Base-by-base conservation (phyloP, 2,888 invertebrate genomes). In the Incurvaria masculella region DNA sequence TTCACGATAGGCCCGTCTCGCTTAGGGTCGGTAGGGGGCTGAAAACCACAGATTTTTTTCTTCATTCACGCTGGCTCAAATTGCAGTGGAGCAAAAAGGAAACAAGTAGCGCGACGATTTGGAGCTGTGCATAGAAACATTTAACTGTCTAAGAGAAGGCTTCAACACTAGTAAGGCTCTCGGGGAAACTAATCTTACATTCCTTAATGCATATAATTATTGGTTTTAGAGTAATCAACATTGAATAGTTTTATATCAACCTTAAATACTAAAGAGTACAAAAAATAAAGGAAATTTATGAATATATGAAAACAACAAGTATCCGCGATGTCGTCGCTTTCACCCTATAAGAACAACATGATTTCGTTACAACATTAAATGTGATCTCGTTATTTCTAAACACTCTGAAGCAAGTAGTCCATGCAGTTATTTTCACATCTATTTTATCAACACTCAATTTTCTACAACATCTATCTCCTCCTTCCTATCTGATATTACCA, bases 221-320 rank as follows among this genome's bases (percentile, higher is more conserved):
- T 70, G 73, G 73, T 73, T 75, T 74, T 72, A 75, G 72, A 76
- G 71, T 75, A 69, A 73, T 75, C 73, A 78, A 78, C 78, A 76
- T 76, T 75, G 73, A 76, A 78, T 78, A 78, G 73, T 74, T 72
- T 69, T 72, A 72, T 72, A 72, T 76, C 73, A 75, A 67, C 65
- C 74, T 75, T 78, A 76, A 65, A 61, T 26, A 72, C 75, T 78
- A 78, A 76, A 78, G 76, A 78, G 78, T 78, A 78, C 76, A 78
- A 78, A 78, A 78, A 78, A 78, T 78, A 78, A 78, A 78, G 78
- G 76, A 78, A 78, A 74, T 73, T 75, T 69, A 76, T 73, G 76
- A 76, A 73, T 75, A 74, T 74, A 74, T 73, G 73, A 74, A 76
- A 76, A 73, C 78, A 78, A 78, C 76, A 75, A 74, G 75, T 73